Evolutionary conservation across 2,888 invertebrate species (phyloP).

Genomic region (Drosophila suboccidentalis): DNA sequence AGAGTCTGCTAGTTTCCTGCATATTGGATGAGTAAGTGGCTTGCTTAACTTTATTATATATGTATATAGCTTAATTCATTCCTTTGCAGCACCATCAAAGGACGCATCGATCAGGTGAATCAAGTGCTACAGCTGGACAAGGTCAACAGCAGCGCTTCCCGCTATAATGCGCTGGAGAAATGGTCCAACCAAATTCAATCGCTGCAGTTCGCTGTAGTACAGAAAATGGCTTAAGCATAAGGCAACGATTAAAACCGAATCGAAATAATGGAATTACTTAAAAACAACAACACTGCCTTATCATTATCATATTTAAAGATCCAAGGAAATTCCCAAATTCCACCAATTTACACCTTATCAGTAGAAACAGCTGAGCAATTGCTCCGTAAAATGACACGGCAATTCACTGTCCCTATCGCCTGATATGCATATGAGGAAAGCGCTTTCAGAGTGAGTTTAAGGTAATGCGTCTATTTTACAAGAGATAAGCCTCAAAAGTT

Average conservation of each 20-base stretch:
- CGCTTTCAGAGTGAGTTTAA: slow-evolving; percentile 2
- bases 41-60: too few species aligned
- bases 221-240: slow-evolving; percentile 93
- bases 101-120: slow-evolving; percentile 97
- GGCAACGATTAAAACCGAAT: slow-evolving; percentile 28
- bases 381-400: neutral
- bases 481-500: neutral
- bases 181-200: slow-evolving; percentile 97
- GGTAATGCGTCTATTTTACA: neutral
- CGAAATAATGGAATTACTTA: slow-evolving; percentile 20
- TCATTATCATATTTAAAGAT: slow-evolving; percentile 1
- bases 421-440: slow-evolving; percentile 2
- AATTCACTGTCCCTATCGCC: neutral
- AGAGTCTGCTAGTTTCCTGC: slow-evolving; percentile 97
- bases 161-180: slow-evolving; percentile 97
- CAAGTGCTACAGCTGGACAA: slow-evolving; percentile 95
- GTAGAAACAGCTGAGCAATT: neutral
- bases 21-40: slow-evolving; percentile 96
- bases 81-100: slow-evolving; percentile 90
- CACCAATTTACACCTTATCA: neutral
- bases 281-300: slow-evolving; percentile 18
- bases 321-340: neutral
- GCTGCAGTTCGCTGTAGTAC: slow-evolving; percentile 95
- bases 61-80: neutral
- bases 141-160: slow-evolving; percentile 92